Evolutionary conservation across 2,113 vertebrate species (phyloP), one percentile per base, ranked within the genome.

Genomic region (Puffinus mauretanicus): DNA sequence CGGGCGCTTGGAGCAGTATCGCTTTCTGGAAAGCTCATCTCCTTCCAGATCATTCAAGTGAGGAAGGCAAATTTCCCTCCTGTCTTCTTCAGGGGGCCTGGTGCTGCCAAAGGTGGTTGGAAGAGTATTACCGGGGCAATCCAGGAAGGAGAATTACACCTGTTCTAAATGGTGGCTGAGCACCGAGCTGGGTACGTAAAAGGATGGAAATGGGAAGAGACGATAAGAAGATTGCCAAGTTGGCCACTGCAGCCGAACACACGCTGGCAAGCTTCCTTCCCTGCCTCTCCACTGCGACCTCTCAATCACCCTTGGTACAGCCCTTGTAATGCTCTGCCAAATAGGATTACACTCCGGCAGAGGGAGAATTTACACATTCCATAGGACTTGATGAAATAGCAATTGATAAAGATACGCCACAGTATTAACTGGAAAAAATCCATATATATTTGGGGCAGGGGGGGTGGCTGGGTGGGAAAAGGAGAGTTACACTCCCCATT

Each of bases 291-390:
- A 24, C 64, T 65, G n/a, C 1, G 1, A 80, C 87, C 82, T 94
- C 79, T 90, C 88, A 44, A 25, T 87, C 83, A 93, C 71, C 84
- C 55, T 80, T 69, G 58, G 49, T 92, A 72, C 51, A 93, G 64
- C n/a, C 54, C 25, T 72, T n/a, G 62, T 57, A 89, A 72, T n/a
- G 49, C 65, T 77, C n/a, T 93, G 83, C 88, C 91, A 94, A 94
- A 90, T 49, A 77, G 76, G 88, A 93, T 95, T 92, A 90, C 27
- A 4, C 42, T 66, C n/a, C 3, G 3, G 88, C 80, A 61, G 70
- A 62, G 58, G 32, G 38, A 93, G 61, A 95, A 93, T 85, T 90
- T 91, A 89, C 46, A 61, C 77, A 80, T 97, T 89, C 88, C 81
- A 60, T 54, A 87, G 93, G 65, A 87, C 66, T 57, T 84, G 52